Evolutionary conservation across 2,113 vertebrate species (phyloP), one percentile per base, ranked within the genome.

Genomic region (Pardalotus punctatus): DNA sequence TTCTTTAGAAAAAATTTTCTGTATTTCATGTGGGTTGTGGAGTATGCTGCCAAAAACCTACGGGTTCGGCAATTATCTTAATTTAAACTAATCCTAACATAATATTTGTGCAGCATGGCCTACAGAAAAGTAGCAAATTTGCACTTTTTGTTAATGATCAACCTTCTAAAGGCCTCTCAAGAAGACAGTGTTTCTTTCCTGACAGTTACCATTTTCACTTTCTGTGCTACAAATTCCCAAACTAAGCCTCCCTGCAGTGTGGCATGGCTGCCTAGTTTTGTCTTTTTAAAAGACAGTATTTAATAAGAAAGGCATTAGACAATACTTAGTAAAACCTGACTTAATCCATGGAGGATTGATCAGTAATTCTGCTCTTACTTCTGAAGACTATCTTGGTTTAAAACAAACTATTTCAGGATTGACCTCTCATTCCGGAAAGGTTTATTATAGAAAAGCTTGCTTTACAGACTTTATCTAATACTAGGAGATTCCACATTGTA

Each of bases 81-180:
- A 94, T 93, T 94, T 92, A 64, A 90, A 88, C 82, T 86, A 86
- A 94, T 95, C 82, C 85, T 94, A 95, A 67, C 81, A 86, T 62
- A 93, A 93, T 94, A 96, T 96, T 95, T 96, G 61, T 65, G 42
- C 67, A 94, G 81, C 42, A 51, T 2, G 38, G 85, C 64, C 58
- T 62, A 92, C 74, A 90, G 64, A 88, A 90, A 83, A 90, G 85
- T 25, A 94, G 71, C 60, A 76, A 83, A 84, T 91, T 86, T 96
- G 76, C 72, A 70, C 79, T 96, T 90, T 95, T 87, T 56, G 70
- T 82, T 83, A 88, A 92, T 53, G 40, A 71, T 74, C 60, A 90
- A 50, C 50, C 51, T 66, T 88, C 66, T 77, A 65, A 89, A 56
- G 0, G 4, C 4, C 22, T 51, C 67, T 90, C 35, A 72, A 69